Base-by-base conservation (phyloP, 92 coral and sea anemone species). In the Phymanthus crucifer region DNA sequence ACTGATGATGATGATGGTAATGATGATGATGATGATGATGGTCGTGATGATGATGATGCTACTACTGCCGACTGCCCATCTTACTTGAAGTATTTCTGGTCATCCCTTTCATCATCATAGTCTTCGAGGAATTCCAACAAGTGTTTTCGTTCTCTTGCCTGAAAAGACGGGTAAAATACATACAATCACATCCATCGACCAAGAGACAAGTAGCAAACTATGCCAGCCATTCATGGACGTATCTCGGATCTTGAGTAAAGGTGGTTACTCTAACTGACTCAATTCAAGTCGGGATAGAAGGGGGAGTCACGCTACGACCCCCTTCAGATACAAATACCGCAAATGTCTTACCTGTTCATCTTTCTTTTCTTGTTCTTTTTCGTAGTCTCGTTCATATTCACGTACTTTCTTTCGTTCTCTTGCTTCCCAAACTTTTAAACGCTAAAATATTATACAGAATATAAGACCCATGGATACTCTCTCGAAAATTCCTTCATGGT, bases 71-170 rank as follows among this genome's bases (percentile, higher is more conserved):
- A 17, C 14, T 14, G 74, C 2, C 24, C 70, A 6, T 61, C 94
- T 73, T 83, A 95, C 99, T 91, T 95, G 95, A 90, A 95, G 71
- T 93, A 95, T 75, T 95, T 95, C 13, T 93, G 96, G 70, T 95
- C 99, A 76, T 95, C 99, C 48, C 86, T 78, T 14, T 93, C 93
- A 67, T 95, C 99, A 68, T 95, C 99, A 50, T 95, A 95, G 80
- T 95, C 99, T 75, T 95, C 99, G 47, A 95, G 90, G 70, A 95
- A 95, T 78, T 91, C 97, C 67, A 90, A 67, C 71, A 95, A 86
- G 67, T 95, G 99, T 45, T 95, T 95, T 66, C 97, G 83, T 77
- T 95, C 99, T 40, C 98, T 90, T 57, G 99, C 92, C 99, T 94
- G 81, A 9, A 80, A 34, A 34, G 43, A 78, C 58, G 37, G 36